phyloP scores from a whole-genome alignment of 2,113 vertebrate species.

The Scatophagus argus region DNA sequence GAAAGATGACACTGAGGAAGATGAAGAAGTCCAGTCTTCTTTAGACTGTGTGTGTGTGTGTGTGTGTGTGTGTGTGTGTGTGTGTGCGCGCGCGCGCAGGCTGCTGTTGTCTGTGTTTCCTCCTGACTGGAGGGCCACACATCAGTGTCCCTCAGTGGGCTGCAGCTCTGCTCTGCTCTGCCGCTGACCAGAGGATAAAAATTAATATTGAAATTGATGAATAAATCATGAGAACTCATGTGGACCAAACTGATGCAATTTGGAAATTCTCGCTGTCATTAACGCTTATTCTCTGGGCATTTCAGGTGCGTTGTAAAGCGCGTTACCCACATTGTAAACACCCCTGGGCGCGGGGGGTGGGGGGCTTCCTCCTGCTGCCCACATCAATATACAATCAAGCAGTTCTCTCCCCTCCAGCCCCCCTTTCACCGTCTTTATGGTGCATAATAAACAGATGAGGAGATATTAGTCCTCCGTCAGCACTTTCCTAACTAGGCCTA shows the following conservation, averaged over 20 bases:
- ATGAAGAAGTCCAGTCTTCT: background rate
- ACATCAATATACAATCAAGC: slow-evolving; percentile 73
- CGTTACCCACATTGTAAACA: slow-evolving; percentile 26
- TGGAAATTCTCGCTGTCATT: slow-evolving; percentile 35
- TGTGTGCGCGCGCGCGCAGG: background rate
- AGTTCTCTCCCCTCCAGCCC: slow-evolving; percentile 18
- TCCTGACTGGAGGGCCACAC: slow-evolving; percentile 40
- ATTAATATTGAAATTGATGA: slow-evolving; percentile 61
- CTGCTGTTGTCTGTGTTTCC: slow-evolving; percentile 20
- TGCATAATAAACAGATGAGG: slow-evolving; percentile 74
- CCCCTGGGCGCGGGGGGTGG: slow-evolving; percentile 1
- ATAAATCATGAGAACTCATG: slow-evolving; percentile 62
- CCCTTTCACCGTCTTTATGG: slow-evolving; percentile 52
- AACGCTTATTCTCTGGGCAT: slow-evolving; percentile 26
- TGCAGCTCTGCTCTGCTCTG: slow-evolving; percentile 40
- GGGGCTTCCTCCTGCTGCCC: slow-evolving; percentile 23
- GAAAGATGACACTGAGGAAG: slow-evolving; percentile 13
- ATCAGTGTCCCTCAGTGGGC: slow-evolving; percentile 54
- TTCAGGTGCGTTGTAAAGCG: slow-evolving; percentile 34
- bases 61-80: background rate
- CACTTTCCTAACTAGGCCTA: slow-evolving; percentile 65
- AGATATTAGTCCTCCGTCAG: slow-evolving; percentile 69
- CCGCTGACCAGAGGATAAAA: slow-evolving; percentile 27
- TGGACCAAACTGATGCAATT: slow-evolving; percentile 48
- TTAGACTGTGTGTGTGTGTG: background rate